Conservation (phyloP, 2,888 invertebrate genomes). For the Sycophila texana region DNA sequence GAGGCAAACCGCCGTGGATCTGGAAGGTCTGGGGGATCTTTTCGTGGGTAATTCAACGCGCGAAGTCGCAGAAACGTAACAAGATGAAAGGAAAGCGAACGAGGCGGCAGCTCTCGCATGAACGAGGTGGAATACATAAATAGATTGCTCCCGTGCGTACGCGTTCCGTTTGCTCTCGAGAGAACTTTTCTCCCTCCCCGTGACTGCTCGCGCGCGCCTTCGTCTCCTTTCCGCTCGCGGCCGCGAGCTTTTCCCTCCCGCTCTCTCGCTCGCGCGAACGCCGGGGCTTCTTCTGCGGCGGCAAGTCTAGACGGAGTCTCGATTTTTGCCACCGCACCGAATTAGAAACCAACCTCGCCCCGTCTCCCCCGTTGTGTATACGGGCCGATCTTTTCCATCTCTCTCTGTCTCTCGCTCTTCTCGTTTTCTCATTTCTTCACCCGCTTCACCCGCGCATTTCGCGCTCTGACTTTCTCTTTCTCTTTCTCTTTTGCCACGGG, state of each 20-base stretch:
- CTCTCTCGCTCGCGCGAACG: conserved; percentile 71
- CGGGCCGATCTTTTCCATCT: not conserved
- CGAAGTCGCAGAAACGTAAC: conserved; percentile 68
- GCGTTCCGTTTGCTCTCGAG: conserved; percentile 69
- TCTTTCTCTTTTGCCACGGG: conserved; percentile 45
- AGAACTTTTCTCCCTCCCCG: conserved; percentile 58
- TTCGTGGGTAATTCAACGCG: conserved; percentile 57
- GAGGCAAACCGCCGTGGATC: conserved; percentile 37
- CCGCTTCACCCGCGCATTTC: conserved; percentile 52
- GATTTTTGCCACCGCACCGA: conserved; percentile 71
- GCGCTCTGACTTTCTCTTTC: conserved; percentile 33
- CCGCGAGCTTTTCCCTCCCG: conserved; percentile 62
- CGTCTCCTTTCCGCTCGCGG: conserved; percentile 21
- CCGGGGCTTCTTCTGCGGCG: conserved; percentile 59
- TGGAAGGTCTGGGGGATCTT: conserved; percentile 52
- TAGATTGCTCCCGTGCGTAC: conserved; percentile 65
- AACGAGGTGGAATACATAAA: conserved; percentile 74
- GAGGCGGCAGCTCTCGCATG: conserved; percentile 58
- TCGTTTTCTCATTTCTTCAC: conserved; percentile 4
- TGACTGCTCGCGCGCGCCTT: conserved; percentile 11
- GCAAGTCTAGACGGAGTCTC: conserved; percentile 70
- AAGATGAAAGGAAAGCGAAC: conserved; percentile 71
- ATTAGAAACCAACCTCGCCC: conserved; percentile 60
- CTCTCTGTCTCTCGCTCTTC: not conserved
- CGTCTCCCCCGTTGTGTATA: conserved; percentile 52